phyloP scores from a whole-genome alignment of 2,888 invertebrate genomes.

The Hipparchia semele region DNA sequence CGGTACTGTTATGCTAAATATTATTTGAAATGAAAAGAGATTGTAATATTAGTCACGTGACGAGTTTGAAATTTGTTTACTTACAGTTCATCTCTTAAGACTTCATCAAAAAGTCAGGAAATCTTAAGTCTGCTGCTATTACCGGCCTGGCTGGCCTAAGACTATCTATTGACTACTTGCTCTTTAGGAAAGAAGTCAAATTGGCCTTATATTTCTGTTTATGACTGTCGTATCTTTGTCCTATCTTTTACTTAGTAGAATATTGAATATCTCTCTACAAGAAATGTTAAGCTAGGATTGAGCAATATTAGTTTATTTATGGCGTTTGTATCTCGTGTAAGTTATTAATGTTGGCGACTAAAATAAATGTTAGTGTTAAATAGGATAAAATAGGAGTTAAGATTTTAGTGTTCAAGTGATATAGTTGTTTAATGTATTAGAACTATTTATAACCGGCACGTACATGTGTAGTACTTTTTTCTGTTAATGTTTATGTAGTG shows the following conservation, averaged over 20 bases:
- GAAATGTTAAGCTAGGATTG: slow-evolving; percentile 37
- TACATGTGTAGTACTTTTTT: background rate
- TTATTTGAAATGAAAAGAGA: no score
- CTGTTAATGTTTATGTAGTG: background rate
- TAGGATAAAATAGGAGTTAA: slow-evolving; percentile 16
- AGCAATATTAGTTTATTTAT: slow-evolving; percentile 36
- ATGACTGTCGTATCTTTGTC: background rate
- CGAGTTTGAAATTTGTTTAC: no score
- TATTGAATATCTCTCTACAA: slow-evolving; percentile 21
- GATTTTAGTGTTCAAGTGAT: slow-evolving; percentile 20
- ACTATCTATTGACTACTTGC: no score
- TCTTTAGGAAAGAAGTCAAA: background rate
- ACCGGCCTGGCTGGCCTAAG: no score
- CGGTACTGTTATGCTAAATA: no score
- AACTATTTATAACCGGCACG: background rate
- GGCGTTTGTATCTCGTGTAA: slow-evolving; percentile 25
- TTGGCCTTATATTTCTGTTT: background rate
- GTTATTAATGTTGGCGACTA: slow-evolving; percentile 26
- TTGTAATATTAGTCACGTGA: no score
- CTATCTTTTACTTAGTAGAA: background rate
- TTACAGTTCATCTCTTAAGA: no score
- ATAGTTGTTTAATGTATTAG: slow-evolving; percentile 1
- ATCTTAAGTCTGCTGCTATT: no score
- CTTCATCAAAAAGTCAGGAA: no score
- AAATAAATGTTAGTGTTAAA: slow-evolving; percentile 20